Evolutionary conservation across 2,797 vertebrate genomes (phyloP).

Genomic region (Rhabdomys pumilio): DNA sequence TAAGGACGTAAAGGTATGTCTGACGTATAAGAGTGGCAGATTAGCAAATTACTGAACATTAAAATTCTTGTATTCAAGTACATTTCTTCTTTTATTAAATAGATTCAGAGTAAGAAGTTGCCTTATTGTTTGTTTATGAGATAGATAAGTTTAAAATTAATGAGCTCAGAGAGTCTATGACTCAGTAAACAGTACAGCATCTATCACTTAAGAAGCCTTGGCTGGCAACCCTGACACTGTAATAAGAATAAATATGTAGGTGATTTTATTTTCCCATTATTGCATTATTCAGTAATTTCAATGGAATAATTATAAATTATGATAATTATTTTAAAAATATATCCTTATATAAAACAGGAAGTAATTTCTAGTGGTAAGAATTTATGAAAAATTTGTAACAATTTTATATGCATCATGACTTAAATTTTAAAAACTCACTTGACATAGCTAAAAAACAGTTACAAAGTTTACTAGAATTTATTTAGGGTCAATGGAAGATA

Average conservation of each 20-base stretch:
- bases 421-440: neutral
- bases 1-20: slow-evolving; percentile 10
- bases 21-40: neutral
- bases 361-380: slow-evolving; percentile 47
- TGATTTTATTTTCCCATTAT: slow-evolving; percentile 31
- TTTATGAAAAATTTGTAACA: slow-evolving; percentile 50
- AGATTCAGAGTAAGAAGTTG: slow-evolving; percentile 49
- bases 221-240: neutral
- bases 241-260: neutral
- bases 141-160: slow-evolving; percentile 45
- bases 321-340: slow-evolving; percentile 1
- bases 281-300: slow-evolving; percentile 50
- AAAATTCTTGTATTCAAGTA: slow-evolving; percentile 17
- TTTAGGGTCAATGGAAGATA: neutral
- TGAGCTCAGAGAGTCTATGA: neutral
- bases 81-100: slow-evolving; percentile 57
- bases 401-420: slow-evolving; percentile 22
- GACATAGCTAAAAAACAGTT: neutral
- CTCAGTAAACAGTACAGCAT: neutral
- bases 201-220: neutral
- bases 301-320: slow-evolving; percentile 37
- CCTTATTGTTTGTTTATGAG: neutral
- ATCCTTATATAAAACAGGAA: neutral
- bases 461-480: neutral
- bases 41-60: neutral